Evolutionary conservation across 2,797 vertebrate species (phyloP), one percentile per base, ranked within the genome.

Genomic region (Neosilurus hyrtlii): DNA sequence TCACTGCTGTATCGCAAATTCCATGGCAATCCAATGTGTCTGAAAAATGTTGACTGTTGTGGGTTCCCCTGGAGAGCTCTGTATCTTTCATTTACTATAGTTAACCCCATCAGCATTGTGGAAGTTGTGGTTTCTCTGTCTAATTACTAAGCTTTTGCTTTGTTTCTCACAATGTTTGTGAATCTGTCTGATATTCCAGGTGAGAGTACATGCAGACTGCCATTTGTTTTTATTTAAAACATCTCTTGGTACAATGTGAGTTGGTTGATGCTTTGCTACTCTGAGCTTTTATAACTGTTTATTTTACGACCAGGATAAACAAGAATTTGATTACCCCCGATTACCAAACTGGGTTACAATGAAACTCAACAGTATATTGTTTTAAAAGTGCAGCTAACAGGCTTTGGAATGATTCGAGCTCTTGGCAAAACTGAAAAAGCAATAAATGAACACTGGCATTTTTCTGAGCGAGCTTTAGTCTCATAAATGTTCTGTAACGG

Each of bases 361-460:
- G 70, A 73, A 86, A 83, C 76, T 86, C 68, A 66, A 83, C 75
- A 76, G 81, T 65, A 56, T 57, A 57, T 72, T 59, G 80, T 71
- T 79, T 75, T 20, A 80, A 79, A 49, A 82, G 52, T 79, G 61
- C 77, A 49, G 70, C 84, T 86, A 82, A 77, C 80, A 74, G 78
- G 78, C 77, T 85, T 83, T 85, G 82, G 84, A 85, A 18, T 56
- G 67, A 84, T 62, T 74, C 37, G 10, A 71, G 59, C 67, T 22
- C 76, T 54, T 79, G 67, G 66, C 80, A 72, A 71, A 81, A 52
- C 75, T 78, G 14, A 51, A 85, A 84, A 85, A 43, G 75, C 68
- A 89, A 86, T 87, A 87, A 88, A 89, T 88, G 85, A 86, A 86
- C 87, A 87, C 80, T 11, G 78, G n/a, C 43, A 72, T 88, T 88